A percentile compares a stretch with the other conserved stretches of the same genome.
Evolutionary conservation across 2,797 vertebrate species (phyloP).

Genomic region (Artibeus jamaicensis): DNA sequence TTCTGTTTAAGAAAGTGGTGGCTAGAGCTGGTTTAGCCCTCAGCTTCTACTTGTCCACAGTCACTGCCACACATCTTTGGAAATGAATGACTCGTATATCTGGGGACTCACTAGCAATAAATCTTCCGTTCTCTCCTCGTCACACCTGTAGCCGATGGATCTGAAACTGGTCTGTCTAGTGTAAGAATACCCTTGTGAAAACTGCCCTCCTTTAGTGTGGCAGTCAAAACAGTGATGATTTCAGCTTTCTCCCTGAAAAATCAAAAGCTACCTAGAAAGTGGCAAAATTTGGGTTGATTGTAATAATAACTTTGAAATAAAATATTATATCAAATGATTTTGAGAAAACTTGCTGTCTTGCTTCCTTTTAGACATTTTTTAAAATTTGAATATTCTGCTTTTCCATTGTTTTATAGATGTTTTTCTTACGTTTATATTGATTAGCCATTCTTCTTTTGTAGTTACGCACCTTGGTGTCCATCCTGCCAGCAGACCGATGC

Average conservation of each 20-base stretch:
- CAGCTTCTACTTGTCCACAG: background rate
- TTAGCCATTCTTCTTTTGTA: constrained; percentile 63
- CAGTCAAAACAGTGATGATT: background rate
- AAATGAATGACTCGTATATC: background rate
- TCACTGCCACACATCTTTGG: background rate
- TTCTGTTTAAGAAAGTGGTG: background rate
- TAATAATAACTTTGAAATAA: constrained; percentile 9
- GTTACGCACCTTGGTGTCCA: constrained; percentile 91
- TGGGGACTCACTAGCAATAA: background rate
- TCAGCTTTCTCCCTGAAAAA: background rate
- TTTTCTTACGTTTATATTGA: background rate
- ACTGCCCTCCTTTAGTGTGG: background rate
- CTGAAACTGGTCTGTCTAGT: background rate
- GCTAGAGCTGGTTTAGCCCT: background rate
- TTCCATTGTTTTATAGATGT: background rate
- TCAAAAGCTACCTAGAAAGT: background rate
- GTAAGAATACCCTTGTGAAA: background rate
- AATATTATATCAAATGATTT: background rate
- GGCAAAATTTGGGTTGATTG: background rate
- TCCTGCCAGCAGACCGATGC: constrained; percentile 89
- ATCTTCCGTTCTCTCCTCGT: background rate
- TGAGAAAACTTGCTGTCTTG: constrained; percentile 13
- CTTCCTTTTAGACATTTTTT: constrained; percentile 32
- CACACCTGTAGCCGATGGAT: background rate
- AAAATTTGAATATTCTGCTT: background rate